Evolutionary conservation across 2,113 vertebrate genomes (phyloP).

Genomic region (Dermatemys mawii): DNA sequence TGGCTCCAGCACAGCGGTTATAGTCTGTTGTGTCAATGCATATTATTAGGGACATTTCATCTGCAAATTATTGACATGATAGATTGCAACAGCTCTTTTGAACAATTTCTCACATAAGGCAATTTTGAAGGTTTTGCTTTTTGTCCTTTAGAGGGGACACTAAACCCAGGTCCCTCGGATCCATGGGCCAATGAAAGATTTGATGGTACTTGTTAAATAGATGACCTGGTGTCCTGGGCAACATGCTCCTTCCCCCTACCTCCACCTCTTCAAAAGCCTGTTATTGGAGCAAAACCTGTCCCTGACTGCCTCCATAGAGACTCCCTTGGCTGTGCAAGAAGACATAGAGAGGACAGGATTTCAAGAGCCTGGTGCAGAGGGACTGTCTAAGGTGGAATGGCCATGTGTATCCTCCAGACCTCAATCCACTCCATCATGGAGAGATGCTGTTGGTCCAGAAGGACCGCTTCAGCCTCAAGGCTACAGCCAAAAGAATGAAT

Average conservation of each 20-base stretch:
- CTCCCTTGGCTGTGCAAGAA: neutral
- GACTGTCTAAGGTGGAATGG: neutral
- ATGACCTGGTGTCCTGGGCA: neutral
- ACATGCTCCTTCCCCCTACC: neutral
- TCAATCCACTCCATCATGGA: conserved; percentile 33
- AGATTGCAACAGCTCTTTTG: conserved; percentile 56
- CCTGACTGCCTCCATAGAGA: conserved; percentile 70
- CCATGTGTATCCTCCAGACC: conserved; percentile 45
- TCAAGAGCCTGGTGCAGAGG: neutral
- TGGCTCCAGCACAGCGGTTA: conserved; percentile 22
- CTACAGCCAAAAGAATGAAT: neutral
- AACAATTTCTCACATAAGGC: conserved; percentile 38
- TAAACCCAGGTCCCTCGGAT: conserved; percentile 31
- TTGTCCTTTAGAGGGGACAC: conserved; percentile 42
- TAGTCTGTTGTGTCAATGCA: conserved; percentile 46
- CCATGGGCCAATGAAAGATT: conserved; percentile 43
- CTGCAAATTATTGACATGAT: conserved; percentile 51
- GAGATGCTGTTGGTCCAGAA: neutral
- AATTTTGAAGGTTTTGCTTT: neutral
- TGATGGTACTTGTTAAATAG: conserved; percentile 34
- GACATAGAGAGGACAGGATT: conserved; percentile 9
- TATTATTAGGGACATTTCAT: conserved; percentile 56
- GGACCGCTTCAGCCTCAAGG: neutral
- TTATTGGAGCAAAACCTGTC: conserved; percentile 39
- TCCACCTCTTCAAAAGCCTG: conserved; percentile 22